Percentiles rank a stretch among this genome's conserved stretches.
Evolutionary conservation across 2,888 invertebrate genomes (phyloP).

Genomic region (Amphipyra tragopoginis): DNA sequence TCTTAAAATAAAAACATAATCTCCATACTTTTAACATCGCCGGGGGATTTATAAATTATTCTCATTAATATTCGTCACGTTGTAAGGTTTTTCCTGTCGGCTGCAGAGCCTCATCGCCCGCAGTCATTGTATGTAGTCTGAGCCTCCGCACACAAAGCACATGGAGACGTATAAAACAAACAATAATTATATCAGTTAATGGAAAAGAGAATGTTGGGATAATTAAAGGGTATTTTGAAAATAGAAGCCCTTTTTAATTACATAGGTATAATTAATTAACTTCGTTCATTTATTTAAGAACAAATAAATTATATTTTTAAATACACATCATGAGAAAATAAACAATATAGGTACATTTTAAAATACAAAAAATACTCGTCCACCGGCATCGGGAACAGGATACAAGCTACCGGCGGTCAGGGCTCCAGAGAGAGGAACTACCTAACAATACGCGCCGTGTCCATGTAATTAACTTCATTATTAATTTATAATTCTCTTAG

Average conservation of each 20-base stretch:
- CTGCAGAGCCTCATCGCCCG: neutral
- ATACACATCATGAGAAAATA: no score
- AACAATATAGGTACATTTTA: no score
- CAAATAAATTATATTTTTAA: no score
- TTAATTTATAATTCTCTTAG: no score
- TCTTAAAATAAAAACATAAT: slow-evolving; percentile 1
- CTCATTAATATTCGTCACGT: slow-evolving; percentile 3
- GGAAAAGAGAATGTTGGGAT: neutral
- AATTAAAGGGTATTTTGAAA: neutral
- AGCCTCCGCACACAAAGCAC: neutral
- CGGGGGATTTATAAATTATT: neutral
- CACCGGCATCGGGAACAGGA: no score
- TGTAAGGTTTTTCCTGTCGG: neutral
- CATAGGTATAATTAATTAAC: no score
- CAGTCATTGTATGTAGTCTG: neutral
- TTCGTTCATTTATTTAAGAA: no score
- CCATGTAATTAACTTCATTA: no score
- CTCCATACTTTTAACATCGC: neutral
- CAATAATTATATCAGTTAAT: neutral
- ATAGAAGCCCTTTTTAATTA: neutral
- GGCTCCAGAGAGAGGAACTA: no score
- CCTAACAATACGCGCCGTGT: no score
- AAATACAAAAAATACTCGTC: no score
- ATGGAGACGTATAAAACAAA: neutral
- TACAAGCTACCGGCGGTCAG: no score